These are phyloP conservation scores for Gari tellinella DNA, from an alignment of 2,888 invertebrate species.

Conservation along the genomic window DNA sequence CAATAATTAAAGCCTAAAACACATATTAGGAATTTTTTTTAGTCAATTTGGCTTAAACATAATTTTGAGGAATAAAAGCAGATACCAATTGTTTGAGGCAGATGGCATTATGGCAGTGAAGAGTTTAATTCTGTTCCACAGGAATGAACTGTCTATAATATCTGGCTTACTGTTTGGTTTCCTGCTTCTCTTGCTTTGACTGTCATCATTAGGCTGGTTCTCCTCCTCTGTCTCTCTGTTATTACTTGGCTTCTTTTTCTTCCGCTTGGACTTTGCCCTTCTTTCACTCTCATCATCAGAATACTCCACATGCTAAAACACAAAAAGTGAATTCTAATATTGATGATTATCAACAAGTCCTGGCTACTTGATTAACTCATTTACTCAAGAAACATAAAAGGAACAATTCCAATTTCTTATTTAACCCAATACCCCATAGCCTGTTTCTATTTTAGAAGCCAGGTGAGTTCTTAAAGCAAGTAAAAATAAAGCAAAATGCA, in stretches of 20 bases:
- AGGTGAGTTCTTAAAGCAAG: no score
- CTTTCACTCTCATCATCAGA: constrained; percentile 96
- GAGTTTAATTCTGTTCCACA: no score
- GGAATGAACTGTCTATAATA: constrained; percentile 1
- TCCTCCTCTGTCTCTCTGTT: constrained; percentile 18
- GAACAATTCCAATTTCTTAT: background rate
- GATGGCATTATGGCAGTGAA: no score
- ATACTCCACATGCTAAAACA: constrained; percentile 88
- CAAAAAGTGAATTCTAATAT: no score
- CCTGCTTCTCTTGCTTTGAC: constrained; percentile 12
- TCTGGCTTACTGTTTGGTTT: constrained; percentile 8
- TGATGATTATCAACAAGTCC: background rate
- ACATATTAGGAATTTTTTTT: no score
- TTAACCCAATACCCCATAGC: no score
- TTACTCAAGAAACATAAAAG: background rate
- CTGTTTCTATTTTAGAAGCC: no score
- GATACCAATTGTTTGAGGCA: no score
- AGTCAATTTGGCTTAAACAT: no score
- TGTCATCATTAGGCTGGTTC: background rate
- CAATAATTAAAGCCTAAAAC: no score
- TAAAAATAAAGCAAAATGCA: no score
- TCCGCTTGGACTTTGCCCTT: constrained; percentile 72
- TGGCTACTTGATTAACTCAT: background rate
- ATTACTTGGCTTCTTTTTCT: constrained; percentile 44
- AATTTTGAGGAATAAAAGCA: no score